phyloP scores from a whole-genome alignment of 2,797 vertebrate species.

The Ctenopoma multispine region DNA sequence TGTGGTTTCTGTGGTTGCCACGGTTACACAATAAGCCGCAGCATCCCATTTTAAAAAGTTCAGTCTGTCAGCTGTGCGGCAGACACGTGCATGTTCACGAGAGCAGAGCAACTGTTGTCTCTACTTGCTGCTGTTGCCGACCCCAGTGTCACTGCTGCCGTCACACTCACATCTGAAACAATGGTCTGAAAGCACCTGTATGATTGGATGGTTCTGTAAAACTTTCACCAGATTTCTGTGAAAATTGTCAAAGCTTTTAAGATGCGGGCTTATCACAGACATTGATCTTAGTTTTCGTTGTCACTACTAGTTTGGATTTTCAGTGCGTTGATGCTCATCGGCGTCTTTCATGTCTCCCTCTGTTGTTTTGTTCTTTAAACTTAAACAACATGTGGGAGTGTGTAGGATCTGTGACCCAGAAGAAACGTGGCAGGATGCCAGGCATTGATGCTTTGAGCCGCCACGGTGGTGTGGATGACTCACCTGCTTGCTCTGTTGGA shows the following conservation, averaged over 20 bases:
- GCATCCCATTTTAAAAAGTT: background rate
- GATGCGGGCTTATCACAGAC: background rate
- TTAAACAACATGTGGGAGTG: conserved; percentile 72
- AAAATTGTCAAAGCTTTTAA: too few relatives aligned
- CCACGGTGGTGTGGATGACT: conserved; percentile 59
- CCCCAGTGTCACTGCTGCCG: background rate
- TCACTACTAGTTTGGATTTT: conserved; percentile 27
- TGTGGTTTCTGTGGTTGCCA: conserved; percentile 4
- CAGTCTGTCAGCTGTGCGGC: background rate
- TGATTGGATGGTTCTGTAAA: background rate
- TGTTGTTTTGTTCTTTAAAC: conserved; percentile 68
- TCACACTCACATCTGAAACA: background rate
- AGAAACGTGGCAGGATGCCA: conserved; percentile 67
- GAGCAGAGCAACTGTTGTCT: background rate
- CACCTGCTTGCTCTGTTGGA: conserved; percentile 55
- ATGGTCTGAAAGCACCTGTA: background rate
- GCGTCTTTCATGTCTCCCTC: conserved; percentile 53
- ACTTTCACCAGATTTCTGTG: background rate
- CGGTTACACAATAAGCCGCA: background rate
- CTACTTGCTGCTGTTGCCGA: background rate
- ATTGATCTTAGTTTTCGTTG: background rate
- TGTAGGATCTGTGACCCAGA: conserved; percentile 72
- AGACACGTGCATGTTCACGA: background rate
- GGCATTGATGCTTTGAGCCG: conserved; percentile 64
- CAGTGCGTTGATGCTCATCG: conserved; percentile 40